phyloP scores from a whole-genome alignment of 2,797 vertebrate species.

The Salarias fasciatus region DNA sequence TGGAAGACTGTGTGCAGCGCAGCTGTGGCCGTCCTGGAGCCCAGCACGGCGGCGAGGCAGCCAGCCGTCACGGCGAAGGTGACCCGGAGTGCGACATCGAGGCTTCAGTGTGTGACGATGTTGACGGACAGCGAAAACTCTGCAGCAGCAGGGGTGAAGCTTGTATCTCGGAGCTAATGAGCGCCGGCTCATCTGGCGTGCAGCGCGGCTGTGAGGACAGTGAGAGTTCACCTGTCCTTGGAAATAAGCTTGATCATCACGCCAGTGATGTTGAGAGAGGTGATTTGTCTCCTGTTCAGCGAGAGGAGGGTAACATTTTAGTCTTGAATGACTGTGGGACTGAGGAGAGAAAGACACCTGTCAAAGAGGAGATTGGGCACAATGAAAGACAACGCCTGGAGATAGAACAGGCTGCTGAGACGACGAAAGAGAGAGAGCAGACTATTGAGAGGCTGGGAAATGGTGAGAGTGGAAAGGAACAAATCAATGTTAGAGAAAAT shows the following conservation, averaged over 20 bases:
- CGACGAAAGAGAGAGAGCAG: conserved; percentile 42
- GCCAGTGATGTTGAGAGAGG: conserved; percentile 21
- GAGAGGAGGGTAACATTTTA: conserved; percentile 16
- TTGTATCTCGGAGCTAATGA: conserved; percentile 19
- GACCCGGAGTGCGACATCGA: conserved; percentile 29
- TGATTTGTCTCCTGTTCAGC: conserved; percentile 11
- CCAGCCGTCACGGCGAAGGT: conserved; percentile 26
- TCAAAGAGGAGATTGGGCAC: conserved; percentile 41
- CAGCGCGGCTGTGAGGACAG: conserved; percentile 23
- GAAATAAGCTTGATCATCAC: conserved; percentile 32
- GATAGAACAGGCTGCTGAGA: conserved; percentile 36
- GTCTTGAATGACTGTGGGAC: conserved; percentile 23
- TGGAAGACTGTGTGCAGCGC: conserved; percentile 52
- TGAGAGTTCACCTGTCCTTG: conserved; percentile 38
- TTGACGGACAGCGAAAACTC: conserved; percentile 35
- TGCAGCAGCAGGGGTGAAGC: conserved; percentile 40
- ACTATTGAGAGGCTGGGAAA: conserved; percentile 25
- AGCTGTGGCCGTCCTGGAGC: conserved; percentile 42
- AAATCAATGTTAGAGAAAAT: conserved; percentile 33
- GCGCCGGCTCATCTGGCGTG: conserved; percentile 12
- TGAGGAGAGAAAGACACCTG: conserved; percentile 35
- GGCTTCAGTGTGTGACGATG: conserved; percentile 28
- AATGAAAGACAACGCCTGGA: conserved; percentile 33
- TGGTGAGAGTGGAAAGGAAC: conserved; percentile 24
- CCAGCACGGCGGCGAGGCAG: conserved; percentile 40